Evolutionary conservation across 2,113 vertebrate species (phyloP).

Genomic region (Columbina picui): DNA sequence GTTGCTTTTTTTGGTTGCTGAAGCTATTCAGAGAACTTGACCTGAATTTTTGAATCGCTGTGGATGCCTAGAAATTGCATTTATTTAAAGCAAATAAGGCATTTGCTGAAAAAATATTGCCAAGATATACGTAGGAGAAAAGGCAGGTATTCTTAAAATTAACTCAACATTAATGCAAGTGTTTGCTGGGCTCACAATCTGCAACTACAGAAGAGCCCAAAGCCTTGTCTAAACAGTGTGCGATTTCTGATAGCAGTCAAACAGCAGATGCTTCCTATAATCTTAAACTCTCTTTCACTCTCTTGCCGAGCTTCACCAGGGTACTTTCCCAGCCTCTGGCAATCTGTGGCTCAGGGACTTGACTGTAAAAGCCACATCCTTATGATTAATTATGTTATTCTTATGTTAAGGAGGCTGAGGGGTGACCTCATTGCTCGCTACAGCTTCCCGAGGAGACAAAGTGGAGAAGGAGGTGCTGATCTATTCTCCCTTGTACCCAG

Average conservation of each 20-base stretch:
- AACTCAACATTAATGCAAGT: background rate
- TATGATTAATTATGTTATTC: background rate
- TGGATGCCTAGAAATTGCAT: background rate
- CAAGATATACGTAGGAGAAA: background rate
- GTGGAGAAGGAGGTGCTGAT: background rate
- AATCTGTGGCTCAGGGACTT: background rate
- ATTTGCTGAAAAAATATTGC: background rate
- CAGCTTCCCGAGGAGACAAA: background rate
- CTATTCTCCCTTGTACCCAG: background rate
- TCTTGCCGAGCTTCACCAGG: background rate
- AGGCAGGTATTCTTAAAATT: background rate
- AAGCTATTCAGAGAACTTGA: slow-evolving; percentile 24
- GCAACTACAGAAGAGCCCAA: background rate
- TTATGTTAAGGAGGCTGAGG: background rate
- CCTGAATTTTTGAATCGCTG: slow-evolving; percentile 15
- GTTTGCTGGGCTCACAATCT: background rate
- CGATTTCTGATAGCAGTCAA: background rate
- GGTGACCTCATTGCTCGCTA: background rate
- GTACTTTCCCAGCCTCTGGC: background rate
- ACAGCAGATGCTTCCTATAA: background rate
- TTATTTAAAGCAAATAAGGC: background rate
- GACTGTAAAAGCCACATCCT: background rate
- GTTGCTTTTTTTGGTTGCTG: background rate
- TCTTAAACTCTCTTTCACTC: background rate
- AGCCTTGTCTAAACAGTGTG: background rate